Evolutionary conservation across 2,888 invertebrate genomes (phyloP).

Genomic region (Polyommatus iphigenia): DNA sequence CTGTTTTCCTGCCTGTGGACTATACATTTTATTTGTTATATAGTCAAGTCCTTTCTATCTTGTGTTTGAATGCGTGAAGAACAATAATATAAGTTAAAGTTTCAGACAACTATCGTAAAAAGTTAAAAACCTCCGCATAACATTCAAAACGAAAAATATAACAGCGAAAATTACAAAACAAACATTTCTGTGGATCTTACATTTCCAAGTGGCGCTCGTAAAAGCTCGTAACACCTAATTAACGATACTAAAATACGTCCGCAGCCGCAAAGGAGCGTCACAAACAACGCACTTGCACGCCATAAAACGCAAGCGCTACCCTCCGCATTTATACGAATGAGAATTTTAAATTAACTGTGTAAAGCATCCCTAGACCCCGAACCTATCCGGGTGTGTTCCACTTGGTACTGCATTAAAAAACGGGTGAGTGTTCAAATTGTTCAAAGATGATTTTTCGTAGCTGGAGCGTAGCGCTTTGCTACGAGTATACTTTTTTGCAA

Average conservation of each 20-base stretch:
- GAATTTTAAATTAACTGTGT: slow-evolving; percentile 80
- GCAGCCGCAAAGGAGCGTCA: slow-evolving; percentile 70
- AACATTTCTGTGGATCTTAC: slow-evolving; percentile 19
- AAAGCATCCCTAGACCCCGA: slow-evolving; percentile 62
- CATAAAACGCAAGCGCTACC: slow-evolving; percentile 79
- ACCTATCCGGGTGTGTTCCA: slow-evolving; percentile 47
- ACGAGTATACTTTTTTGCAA: no score
- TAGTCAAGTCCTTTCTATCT: background rate
- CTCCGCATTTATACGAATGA: slow-evolving; percentile 79
- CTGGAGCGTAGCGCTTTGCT: no score
- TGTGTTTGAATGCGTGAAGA: background rate
- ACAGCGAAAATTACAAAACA: background rate
- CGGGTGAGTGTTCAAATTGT: no score
- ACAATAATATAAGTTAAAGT: no score
- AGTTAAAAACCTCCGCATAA: background rate
- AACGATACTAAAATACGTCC: slow-evolving; percentile 78
- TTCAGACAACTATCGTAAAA: background rate
- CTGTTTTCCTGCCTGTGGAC: no score
- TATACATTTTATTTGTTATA: no score
- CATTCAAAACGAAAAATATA: background rate
- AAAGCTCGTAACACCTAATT: slow-evolving; percentile 74
- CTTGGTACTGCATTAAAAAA: slow-evolving; percentile 42
- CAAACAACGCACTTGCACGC: slow-evolving; percentile 75
- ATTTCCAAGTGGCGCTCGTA: slow-evolving; percentile 45
- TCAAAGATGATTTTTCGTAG: no score